Percentiles rank a stretch among this genome's conserved stretches.
phyloP scores from a whole-genome alignment of 2,888 invertebrate genomes.

The Drosophila anceps region DNA sequence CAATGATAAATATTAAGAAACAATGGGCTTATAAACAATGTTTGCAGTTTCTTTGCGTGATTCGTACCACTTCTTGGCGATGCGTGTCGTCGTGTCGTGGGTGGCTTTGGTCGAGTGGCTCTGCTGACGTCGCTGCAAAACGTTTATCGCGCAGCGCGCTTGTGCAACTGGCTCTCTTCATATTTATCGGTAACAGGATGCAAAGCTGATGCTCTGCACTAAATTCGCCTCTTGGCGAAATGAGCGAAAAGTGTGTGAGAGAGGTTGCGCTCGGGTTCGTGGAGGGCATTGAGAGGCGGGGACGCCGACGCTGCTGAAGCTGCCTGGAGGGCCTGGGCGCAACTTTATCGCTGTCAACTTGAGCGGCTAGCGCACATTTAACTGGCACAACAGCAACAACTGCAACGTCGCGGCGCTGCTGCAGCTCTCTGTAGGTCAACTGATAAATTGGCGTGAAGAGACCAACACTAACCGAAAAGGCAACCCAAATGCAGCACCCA shows the following conservation, averaged over 20 bases:
- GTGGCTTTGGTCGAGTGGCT: slow-evolving; percentile 34
- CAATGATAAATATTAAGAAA: not conserved
- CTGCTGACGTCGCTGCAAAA: slow-evolving; percentile 30
- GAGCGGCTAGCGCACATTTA: slow-evolving; percentile 32
- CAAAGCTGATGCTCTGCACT: slow-evolving; percentile 50
- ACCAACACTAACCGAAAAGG: slow-evolving; percentile 47
- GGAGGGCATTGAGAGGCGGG: not conserved
- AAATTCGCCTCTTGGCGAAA: slow-evolving; percentile 54
- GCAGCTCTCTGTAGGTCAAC: slow-evolving; percentile 71
- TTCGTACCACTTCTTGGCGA: slow-evolving; percentile 8
- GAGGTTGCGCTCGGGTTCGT: not conserved
- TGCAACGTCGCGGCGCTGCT: slow-evolving; percentile 40
- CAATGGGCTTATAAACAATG: not conserved
- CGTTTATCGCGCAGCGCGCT: slow-evolving; percentile 62
- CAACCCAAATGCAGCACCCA: slow-evolving; percentile 53
- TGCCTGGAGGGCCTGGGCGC: slow-evolving; percentile 28
- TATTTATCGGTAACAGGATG: slow-evolving; percentile 66
- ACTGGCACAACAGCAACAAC: slow-evolving; percentile 51
- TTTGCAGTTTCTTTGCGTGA: not conserved
- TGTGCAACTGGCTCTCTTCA: slow-evolving; percentile 49
- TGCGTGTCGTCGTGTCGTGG: slow-evolving; percentile 34
- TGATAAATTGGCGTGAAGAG: slow-evolving; percentile 65
- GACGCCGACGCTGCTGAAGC: not conserved
- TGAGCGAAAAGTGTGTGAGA: slow-evolving; percentile 34
- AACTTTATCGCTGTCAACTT: slow-evolving; percentile 50